Evolutionary conservation across 64 coral and sea anemone genomes (phyloP), one percentile per base, ranked within the genome.

Genomic region (Platygyra sinensis): DNA sequence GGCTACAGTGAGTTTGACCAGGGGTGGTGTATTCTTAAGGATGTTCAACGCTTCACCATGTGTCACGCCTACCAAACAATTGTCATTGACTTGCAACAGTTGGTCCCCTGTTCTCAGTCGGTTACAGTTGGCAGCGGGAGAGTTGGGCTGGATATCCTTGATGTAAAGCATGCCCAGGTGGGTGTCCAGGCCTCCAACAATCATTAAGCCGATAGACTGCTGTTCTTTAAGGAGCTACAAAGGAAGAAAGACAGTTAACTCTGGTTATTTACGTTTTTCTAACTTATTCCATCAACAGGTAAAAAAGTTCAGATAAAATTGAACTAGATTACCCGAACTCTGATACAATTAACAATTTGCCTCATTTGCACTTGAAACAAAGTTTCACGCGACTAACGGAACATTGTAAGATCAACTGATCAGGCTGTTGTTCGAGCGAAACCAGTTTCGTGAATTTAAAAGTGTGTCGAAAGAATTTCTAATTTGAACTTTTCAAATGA

Each of bases 81-180:
- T 86, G 60, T 91, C 94, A 54, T 99, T 99, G 73, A 96, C 94
- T 32, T 99, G 86, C 5, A 99, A 84, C 36, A 99, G 85, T 42
- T 99, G 97, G 73, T 99, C 97, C 49, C 97, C 97, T 4, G 82
- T 69, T 60, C 92, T 86, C 17, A 98, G 62, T 12, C 73, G 94
- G 67, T 91, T 76, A 51, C 96, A 98, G 19, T 87, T 92, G 32
- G 92, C 96, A 12, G 96, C 96, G 24, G 96, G 96, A 19, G 93
- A 80, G 25, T 65, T 89, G 27, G 96, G 94, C 76, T 95, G 93
- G 62, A 98, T 95, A n/a, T 93, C 80, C 72, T 98, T 98, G 33
- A 98, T 95, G 63, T 98, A 98, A 6, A 98, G 88, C 96, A 95
- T 98, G 65, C 96, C 96, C 16, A 98, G 87, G 2, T 94, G 91